Evolutionary conservation across 1,140 invertebrate genomes (phyloP).

Genomic region (Leptopilina clavipes): DNA sequence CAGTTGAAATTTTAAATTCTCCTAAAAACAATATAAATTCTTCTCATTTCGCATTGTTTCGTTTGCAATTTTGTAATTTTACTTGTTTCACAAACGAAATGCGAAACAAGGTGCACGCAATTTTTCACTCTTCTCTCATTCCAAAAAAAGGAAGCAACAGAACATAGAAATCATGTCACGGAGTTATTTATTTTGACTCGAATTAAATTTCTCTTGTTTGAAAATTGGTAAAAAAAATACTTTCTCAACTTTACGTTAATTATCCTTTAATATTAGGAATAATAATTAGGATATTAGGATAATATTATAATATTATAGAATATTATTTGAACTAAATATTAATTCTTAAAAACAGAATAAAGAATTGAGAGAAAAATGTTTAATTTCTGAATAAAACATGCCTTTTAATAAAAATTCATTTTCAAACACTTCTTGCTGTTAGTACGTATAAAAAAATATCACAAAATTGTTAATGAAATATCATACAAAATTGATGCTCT

Average conservation of each 20-base stretch:
- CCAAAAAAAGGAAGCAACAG: conserved; percentile 15
- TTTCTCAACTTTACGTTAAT: no score
- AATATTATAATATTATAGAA: no score
- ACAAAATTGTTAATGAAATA: conserved; percentile 16
- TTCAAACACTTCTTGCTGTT: conserved; percentile 11
- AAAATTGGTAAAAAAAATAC: no score
- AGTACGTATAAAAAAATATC: not conserved
- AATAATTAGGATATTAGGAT: no score
- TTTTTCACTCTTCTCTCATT: conserved; percentile 17
- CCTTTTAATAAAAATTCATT: not conserved
- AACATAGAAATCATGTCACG: conserved; percentile 33
- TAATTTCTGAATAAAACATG: not conserved
- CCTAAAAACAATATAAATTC: not conserved
- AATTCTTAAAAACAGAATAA: no score
- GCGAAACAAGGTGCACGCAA: conserved; percentile 1
- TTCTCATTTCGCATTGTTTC: not conserved
- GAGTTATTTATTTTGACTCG: conserved; percentile 8
- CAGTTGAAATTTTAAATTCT: not conserved
- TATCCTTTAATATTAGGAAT: no score
- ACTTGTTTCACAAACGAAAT: not conserved
- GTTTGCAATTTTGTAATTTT: conserved; percentile 21
- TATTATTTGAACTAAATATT: no score
- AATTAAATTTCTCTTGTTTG: no score
- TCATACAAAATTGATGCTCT: not conserved
- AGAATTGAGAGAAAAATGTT: not conserved